Percentiles rank a stretch among this genome's conserved stretches.
Conservation (phyloP, 1,140 invertebrate genomes). For the Euschistus heros region DNA sequence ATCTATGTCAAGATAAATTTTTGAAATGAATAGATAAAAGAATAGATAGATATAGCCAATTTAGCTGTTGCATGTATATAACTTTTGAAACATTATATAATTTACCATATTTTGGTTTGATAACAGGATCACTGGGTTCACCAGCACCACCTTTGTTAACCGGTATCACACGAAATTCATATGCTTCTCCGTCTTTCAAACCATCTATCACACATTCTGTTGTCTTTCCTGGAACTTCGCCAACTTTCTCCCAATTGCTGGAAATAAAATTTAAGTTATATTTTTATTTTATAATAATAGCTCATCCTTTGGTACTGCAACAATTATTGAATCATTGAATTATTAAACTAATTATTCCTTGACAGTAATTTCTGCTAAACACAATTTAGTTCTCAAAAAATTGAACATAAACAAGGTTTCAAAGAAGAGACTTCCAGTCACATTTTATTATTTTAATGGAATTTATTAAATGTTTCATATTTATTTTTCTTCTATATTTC, state of each 20-base stretch:
- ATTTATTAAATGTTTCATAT: no score
- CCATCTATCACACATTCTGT: constrained; percentile 73
- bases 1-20: not conserved
- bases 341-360: no score
- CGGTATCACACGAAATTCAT: constrained; percentile 93
- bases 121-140: constrained; percentile 85
- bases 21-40: constrained; percentile 3
- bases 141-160: constrained; percentile 92
- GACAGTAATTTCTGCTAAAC: no score
- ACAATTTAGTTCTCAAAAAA: no score
- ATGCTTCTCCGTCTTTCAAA: constrained; percentile 85
- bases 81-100: not conserved
- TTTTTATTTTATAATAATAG: no score
- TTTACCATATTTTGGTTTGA: constrained; percentile 66
- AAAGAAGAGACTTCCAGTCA: no score
- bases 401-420: no score
- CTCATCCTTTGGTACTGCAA: not conserved
- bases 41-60: constrained; percentile 11
- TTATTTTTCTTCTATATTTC: no score
- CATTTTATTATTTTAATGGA: no score
- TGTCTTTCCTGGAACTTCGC: constrained; percentile 57
- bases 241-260: constrained; percentile 78
- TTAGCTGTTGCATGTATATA: not conserved
- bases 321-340: not conserved
- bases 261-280: constrained; percentile 17